Evolutionary conservation across 2,888 invertebrate species (phyloP).

Genomic region (Dysmachus trigonus): DNA sequence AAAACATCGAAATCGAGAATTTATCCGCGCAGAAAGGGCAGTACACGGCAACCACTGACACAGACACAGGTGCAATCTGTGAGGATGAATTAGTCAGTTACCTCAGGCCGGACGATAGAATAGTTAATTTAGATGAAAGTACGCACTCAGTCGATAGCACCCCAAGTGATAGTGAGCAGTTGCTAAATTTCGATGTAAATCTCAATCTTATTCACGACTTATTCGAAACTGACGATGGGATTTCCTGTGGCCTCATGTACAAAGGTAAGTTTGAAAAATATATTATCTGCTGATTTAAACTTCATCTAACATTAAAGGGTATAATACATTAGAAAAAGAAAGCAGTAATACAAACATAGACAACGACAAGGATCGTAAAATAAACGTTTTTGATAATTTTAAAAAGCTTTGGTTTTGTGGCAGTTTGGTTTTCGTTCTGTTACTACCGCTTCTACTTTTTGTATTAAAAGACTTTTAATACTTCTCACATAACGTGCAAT

Average conservation of each 20-base stretch:
- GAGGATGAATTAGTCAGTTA: constrained; percentile 22
- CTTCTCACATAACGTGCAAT: too few species aligned
- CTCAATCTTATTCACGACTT: constrained; percentile 56
- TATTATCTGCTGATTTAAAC: too few species aligned
- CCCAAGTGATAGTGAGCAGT: not conserved
- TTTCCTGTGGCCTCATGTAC: constrained; percentile 57
- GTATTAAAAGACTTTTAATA: too few species aligned
- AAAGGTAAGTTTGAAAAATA: constrained; percentile 54
- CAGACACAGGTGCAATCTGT: not conserved
- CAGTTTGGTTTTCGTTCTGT: too few species aligned
- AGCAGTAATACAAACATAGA: too few species aligned
- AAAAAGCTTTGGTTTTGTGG: too few species aligned
- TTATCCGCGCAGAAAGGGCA: not conserved
- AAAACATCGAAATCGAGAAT: not conserved
- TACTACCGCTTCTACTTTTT: too few species aligned
- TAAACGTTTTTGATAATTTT: too few species aligned
- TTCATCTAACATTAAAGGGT: too few species aligned
- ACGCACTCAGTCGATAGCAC: not conserved
- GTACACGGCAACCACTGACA: not conserved
- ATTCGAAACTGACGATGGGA: constrained; percentile 55
- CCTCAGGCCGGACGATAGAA: constrained; percentile 2
- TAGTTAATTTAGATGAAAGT: constrained; percentile 9
- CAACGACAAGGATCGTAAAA: too few species aligned
- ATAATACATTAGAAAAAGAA: too few species aligned
- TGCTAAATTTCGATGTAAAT: constrained; percentile 50